These are phyloP conservation scores for Agelas oroides DNA, from an alignment of 37 sponge, comb jelly and placozoan species.

Conservation along the genomic window DNA sequence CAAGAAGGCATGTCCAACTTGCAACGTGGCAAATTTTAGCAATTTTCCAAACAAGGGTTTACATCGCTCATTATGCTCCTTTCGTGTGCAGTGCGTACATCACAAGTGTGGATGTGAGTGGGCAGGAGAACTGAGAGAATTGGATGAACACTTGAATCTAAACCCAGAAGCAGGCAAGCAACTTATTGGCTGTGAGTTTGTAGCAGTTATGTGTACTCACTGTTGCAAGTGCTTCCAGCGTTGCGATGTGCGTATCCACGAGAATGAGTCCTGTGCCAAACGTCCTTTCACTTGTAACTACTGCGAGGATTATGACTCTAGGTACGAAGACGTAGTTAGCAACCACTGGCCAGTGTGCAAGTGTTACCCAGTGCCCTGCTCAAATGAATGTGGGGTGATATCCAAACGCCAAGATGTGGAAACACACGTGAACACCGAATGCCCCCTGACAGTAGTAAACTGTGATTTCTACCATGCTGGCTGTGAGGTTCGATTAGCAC, in stretches of 20 bases:
- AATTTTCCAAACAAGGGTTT: background rate
- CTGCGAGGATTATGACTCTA: constrained; percentile 2
- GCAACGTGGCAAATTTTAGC: background rate
- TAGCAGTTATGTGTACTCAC: background rate
- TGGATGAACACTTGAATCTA: background rate
- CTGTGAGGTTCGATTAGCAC: no score
- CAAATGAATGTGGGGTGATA: background rate
- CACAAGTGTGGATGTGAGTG: background rate
- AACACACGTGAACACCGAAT: background rate
- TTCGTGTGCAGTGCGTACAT: background rate
- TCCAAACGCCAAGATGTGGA: background rate
- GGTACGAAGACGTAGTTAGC: constrained; percentile 2
- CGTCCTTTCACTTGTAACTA: constrained; percentile 5
- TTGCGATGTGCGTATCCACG: background rate
- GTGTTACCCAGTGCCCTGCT: constrained; percentile 7
- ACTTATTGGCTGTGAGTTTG: background rate
- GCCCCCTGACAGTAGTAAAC: background rate
- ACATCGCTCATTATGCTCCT: background rate
- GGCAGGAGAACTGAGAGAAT: background rate
- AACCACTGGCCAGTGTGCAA: constrained; percentile 4
- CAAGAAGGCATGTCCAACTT: background rate
- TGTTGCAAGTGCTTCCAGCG: background rate
- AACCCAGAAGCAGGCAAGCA: background rate
- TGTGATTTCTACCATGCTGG: no score
- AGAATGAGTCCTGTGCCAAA: background rate